These are phyloP conservation scores for Lepidocyrtinus sp. DNA, from an alignment of 2,888 invertebrate species.

Conservation along the genomic window DNA sequence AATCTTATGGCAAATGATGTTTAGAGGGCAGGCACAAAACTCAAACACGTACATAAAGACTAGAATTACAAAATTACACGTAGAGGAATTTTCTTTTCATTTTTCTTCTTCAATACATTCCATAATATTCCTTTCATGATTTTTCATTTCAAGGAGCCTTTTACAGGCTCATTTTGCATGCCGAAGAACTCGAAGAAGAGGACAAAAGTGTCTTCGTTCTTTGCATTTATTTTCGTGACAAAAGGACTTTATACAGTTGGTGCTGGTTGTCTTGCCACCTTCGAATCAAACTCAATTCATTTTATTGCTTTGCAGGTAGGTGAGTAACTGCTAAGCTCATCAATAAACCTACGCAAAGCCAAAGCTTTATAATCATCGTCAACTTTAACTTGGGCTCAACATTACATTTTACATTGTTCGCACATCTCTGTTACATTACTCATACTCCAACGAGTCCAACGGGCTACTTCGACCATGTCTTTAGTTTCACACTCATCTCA, in stretches of 20 bases:
- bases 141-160: not conserved
- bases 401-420: constrained; percentile 10
- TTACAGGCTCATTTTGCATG: not conserved
- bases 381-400: not conserved
- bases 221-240: not conserved
- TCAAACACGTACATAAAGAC: constrained; percentile 3
- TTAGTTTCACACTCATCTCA: constrained; percentile 4
- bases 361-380: not conserved
- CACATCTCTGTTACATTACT: not conserved
- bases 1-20: too few relatives aligned
- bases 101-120: constrained; percentile 41
- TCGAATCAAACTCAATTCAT: not conserved
- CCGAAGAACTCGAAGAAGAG: not conserved
- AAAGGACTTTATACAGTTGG: too few relatives aligned
- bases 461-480: too few relatives aligned
- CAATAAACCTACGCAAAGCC: not conserved
- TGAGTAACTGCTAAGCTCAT: too few relatives aligned
- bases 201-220: not conserved
- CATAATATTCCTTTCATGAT: constrained; percentile 27
- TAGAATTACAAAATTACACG: too few relatives aligned
- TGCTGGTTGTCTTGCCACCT: not conserved
- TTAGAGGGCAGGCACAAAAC: too few relatives aligned
- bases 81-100: constrained; percentile 10
- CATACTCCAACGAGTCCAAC: too few relatives aligned
- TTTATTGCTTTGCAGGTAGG: too few relatives aligned